Percentiles rank a stretch among this genome's conserved stretches.
phyloP scores from a whole-genome alignment of 2,113 vertebrate genomes.

The Ctenodactylus gundi region DNA sequence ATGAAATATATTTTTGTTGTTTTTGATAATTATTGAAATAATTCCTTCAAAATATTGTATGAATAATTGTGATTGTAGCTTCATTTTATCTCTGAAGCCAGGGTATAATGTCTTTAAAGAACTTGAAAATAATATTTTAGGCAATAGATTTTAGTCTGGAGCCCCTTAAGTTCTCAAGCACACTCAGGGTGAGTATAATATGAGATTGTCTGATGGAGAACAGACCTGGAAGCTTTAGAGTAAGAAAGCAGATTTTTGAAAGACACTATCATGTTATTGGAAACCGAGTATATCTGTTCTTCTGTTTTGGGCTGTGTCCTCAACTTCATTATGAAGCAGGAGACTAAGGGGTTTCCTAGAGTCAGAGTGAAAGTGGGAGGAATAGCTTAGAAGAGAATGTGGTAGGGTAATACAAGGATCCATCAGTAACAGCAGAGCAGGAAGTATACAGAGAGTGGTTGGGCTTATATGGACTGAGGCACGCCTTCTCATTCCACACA shows the following conservation, averaged over 20 bases:
- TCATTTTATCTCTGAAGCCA: neutral
- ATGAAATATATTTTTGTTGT: neutral
- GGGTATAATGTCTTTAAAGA: neutral
- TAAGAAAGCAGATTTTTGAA: neutral
- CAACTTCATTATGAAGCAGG: neutral
- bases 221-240: neutral
- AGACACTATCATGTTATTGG: neutral
- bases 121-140: neutral
- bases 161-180: neutral
- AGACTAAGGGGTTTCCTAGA: neutral
- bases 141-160: neutral
- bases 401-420: too few species aligned
- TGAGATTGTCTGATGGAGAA: neutral
- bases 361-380: neutral
- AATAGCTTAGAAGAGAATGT: neutral
- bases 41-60: neutral
- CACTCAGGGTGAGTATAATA: neutral
- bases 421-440: neutral
- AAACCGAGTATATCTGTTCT: neutral
- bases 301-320: too few species aligned
- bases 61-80: neutral
- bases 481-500: neutral
- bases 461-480: neutral
- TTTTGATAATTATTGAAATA: neutral
- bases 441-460: neutral